Conservation (phyloP, 2,113 vertebrate species). For the Brienomyrus longianalis region DNA sequence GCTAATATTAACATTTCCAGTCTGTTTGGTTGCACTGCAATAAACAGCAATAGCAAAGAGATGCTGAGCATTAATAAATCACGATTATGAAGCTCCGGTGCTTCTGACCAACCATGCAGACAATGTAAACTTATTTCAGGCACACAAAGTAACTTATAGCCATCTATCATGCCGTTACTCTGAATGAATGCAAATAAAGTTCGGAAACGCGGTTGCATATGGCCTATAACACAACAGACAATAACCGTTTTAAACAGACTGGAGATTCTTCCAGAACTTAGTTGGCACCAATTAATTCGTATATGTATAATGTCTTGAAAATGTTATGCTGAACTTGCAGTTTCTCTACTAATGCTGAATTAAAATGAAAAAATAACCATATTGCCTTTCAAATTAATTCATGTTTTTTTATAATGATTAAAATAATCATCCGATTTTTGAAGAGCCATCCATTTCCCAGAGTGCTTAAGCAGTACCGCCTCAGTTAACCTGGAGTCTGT, state of each 20-base stretch:
- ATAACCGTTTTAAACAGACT: background rate
- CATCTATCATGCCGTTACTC: slow-evolving; percentile 2
- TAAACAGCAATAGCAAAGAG: slow-evolving; percentile 51
- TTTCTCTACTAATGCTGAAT: background rate
- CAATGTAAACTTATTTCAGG: slow-evolving; percentile 2
- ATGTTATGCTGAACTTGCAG: background rate
- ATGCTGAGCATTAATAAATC: slow-evolving; percentile 61
- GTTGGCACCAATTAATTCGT: background rate
- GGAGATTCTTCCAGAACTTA: background rate
- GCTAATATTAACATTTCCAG: slow-evolving; percentile 61
- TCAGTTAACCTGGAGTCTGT: background rate
- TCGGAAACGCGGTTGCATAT: slow-evolving; percentile 1
- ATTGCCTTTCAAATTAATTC: background rate
- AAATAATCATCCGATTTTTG: background rate
- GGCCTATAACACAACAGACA: background rate
- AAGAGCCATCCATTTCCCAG: background rate
- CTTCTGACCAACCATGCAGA: slow-evolving; percentile 19
- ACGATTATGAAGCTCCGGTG: slow-evolving; percentile 56
- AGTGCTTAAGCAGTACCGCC: background rate
- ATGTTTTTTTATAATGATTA: background rate
- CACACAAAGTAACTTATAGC: background rate
- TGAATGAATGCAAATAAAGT: slow-evolving; percentile 2
- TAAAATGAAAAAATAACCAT: background rate
- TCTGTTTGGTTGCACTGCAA: slow-evolving; percentile 52
- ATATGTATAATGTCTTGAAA: background rate